Evolutionary conservation across 2,888 invertebrate genomes (phyloP), one percentile per base, ranked within the genome.

Genomic region (Rhogogaster chlorosoma): DNA sequence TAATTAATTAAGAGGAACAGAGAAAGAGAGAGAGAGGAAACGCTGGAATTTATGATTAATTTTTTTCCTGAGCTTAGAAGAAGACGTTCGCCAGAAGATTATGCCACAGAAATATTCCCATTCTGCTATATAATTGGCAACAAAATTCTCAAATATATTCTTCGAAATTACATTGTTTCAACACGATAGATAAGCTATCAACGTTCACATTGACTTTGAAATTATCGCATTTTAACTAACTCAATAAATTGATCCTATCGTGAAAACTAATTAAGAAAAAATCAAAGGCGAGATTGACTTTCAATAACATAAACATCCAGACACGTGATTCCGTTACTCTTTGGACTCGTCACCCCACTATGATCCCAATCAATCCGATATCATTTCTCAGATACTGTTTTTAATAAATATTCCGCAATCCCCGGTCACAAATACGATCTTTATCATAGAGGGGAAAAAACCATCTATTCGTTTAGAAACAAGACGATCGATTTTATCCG

Each of bases 161-260:
- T 18, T 18, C 32, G 26, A 61, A 26, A 12, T 32, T 38, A n/a
- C n/a, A 18, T 71, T 71, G 71, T 38, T 32, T 71, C 3, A 4
- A 9, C 26, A 42, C 42, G 12, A 73, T 15, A 38, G 73, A 73
- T 73, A 73, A 73, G 42, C 42, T 73, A 73, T 73, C 73, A 42
- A 26, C 42, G 10, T 73, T 42, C 9, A 73, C 6, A 22, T 38
- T 29, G 12, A 42, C 12, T 67, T 32, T 67, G 32, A 32, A 67
- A 67, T 67, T 22, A 67, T 67, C 67, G 32, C 67, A 18, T 26
- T 32, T 32, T 32, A 29, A 26, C 67, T 67, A 61, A 26, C 32
- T 32, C 12, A 67, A 29, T 32, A 29, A 67, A 67, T 67, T 67
- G 67, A 67, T 67, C 15, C 18, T 32, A 67, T 67, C 67, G 15